phyloP scores from a whole-genome alignment of 2,797 vertebrate genomes.

The Bradypodion pumilum region DNA sequence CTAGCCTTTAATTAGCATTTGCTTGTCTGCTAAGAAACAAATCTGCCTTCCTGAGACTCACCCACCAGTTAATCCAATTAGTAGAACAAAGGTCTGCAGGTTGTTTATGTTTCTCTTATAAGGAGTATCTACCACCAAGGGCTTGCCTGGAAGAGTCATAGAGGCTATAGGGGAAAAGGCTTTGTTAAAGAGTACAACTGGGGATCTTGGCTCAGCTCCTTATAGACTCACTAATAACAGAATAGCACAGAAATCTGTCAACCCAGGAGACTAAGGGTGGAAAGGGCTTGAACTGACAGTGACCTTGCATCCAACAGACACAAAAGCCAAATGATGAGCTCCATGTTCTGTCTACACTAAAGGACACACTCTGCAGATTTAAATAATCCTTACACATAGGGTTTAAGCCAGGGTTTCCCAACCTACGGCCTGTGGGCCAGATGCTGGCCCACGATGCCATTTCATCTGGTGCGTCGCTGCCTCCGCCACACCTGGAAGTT shows the following conservation, averaged over 20 bases:
- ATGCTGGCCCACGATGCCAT: too few relatives aligned
- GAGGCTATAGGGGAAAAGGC: background rate
- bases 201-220: conserved; percentile 8
- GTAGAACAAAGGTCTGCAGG: background rate
- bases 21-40: background rate
- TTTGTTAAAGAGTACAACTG: conserved; percentile 30
- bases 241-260: background rate
- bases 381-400: background rate
- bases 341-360: background rate
- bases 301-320: conserved; percentile 6
- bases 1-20: background rate
- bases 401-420: background rate
- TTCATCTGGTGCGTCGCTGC: too few relatives aligned
- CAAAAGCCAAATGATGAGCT: background rate
- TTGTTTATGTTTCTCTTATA: conserved; percentile 8
- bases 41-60: background rate
- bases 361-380: background rate
- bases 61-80: conserved; percentile 32
- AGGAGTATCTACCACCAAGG: background rate
- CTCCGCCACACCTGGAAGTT: too few relatives aligned
- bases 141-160: background rate
- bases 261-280: background rate
- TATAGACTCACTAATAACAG: background rate
- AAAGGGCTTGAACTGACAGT: conserved; percentile 17
- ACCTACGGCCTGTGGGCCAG: too few relatives aligned